Conservation (phyloP, 2,888 invertebrate species). For the Tachina lurida region DNA sequence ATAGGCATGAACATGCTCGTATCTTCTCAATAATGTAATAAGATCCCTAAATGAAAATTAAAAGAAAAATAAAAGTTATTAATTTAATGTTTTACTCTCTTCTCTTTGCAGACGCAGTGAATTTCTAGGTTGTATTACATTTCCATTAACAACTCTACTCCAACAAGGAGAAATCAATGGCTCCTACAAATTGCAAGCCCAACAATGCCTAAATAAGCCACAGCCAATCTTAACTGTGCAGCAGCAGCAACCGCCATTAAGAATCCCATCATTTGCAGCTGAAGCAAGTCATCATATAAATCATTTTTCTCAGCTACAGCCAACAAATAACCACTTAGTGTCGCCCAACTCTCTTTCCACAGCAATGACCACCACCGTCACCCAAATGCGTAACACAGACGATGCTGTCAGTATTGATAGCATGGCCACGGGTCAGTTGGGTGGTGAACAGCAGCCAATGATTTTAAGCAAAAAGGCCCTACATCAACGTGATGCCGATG, state of each 20-base stretch:
- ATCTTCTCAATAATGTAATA: too few species aligned
- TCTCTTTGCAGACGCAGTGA: constrained; percentile 90
- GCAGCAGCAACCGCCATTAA: constrained; percentile 39
- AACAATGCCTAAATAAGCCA: constrained; percentile 85
- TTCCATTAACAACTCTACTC: constrained; percentile 92
- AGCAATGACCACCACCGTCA: constrained; percentile 66
- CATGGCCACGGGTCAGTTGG: constrained; percentile 71
- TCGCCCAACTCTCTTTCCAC: constrained; percentile 55
- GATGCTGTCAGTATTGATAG: constrained; percentile 81
- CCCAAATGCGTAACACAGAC: constrained; percentile 82
- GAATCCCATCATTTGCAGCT: constrained; percentile 44
- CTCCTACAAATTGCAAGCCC: constrained; percentile 89
- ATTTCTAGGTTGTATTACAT: constrained; percentile 96
- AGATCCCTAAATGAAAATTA: too few species aligned
- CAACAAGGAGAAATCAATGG: constrained; percentile 88
- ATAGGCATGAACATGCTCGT: too few species aligned
- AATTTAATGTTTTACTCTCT: neutral
- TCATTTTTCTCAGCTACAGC: constrained; percentile 63
- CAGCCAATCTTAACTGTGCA: constrained; percentile 72
- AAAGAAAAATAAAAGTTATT: neutral
- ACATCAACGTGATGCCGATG: constrained; percentile 87
- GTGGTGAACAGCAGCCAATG: constrained; percentile 76
- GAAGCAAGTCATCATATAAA: constrained; percentile 4
- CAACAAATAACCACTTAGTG: constrained; percentile 67
- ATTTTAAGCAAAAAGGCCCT: constrained; percentile 85